These are phyloP conservation scores for Anser cygnoides DNA, from an alignment of 2,113 vertebrate genomes.

Conservation along the genomic window DNA sequence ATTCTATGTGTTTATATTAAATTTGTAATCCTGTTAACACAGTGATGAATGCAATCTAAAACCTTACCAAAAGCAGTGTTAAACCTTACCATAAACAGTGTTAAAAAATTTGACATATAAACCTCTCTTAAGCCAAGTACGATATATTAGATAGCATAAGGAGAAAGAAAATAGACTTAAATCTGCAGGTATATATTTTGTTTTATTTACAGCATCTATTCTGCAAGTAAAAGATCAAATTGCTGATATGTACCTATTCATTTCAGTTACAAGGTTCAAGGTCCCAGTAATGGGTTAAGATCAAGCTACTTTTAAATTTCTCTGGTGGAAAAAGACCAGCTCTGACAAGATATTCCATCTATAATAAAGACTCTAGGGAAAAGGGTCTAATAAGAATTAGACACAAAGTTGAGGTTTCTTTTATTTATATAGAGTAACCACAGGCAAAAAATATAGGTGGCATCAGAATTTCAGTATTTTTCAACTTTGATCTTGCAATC, in stretches of 20 bases:
- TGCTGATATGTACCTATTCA: neutral
- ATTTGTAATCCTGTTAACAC: neutral
- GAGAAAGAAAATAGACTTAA: neutral
- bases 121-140: neutral
- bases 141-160: neutral
- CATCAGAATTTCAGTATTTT: neutral
- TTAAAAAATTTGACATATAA: neutral
- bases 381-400: neutral
- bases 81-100: neutral
- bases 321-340: neutral
- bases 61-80: neutral
- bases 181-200: neutral
- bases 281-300: neutral
- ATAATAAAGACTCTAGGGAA: neutral
- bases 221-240: neutral
- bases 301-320: neutral
- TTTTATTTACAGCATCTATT: neutral
- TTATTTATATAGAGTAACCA: neutral
- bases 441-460: neutral
- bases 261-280: neutral
- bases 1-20: neutral
- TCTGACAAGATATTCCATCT: neutral
- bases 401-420: neutral
- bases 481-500: neutral
- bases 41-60: neutral